Base-by-base conservation (phyloP, 30 jellyfish, hydroid and myxozoan genomes). In the Mastigias papua region DNA sequence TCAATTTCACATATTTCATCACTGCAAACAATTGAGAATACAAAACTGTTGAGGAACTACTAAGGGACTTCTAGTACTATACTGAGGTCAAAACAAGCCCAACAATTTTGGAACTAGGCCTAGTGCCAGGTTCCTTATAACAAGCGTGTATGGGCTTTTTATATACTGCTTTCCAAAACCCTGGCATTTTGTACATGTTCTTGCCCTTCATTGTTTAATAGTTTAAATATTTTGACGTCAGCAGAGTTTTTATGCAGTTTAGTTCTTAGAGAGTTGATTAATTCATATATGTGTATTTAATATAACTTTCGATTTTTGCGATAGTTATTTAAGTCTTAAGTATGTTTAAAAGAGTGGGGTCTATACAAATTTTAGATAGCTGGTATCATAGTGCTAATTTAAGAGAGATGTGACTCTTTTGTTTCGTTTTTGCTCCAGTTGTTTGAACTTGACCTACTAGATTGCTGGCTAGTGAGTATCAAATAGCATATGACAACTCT, bases 231-330 rank as follows among this genome's bases (percentile, higher is more conserved):
- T 72, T 72, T 30, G 34, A 72, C 83, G 35, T 72, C 68, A 72
- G 27, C 34, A 35, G 61, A 72, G 83, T 72, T 49, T 63, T 35
- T 72, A 72, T 37, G 35, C 63, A n/a, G 83, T 72, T 63, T 34
- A 72, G 83, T 72, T 9, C 34, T 37, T 28, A 11, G 25, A 72
- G 35, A 72, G 66, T 48, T 72, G 83, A 72, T 72, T 72, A 33
- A 34, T 72, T 34, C 66, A 26, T 63, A 72, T 37, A 72, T 37
- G 61, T 72, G 67, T 80, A 80, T 80, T 80, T 80, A 80, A 80
- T 61, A 66, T 80, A 60, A 80, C 75, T 63, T 27, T 80, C 90
- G 81, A 80, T 80, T 80, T 73, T 80, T 42, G 46, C 81, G 90
- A 80, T 80, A 33, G 90, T 80, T 80, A 66, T 65, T 60, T 80